These are phyloP conservation scores for Phyllotreta cruciferae DNA, from an alignment of 2,888 invertebrate genomes.

Conservation along the genomic window DNA sequence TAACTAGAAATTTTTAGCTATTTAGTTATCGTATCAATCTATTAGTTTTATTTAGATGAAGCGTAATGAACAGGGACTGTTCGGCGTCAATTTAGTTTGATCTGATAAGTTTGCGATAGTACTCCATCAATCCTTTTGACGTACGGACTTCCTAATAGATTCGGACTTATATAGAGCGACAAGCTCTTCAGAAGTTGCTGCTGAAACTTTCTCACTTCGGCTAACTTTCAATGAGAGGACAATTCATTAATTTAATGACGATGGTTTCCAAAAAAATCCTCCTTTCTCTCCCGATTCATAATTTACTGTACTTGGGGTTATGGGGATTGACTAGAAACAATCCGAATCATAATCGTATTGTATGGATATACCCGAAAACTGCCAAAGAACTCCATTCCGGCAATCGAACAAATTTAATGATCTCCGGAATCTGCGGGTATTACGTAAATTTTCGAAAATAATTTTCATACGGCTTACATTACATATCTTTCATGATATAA, in stretches of 20 bases:
- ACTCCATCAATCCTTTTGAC: slow-evolving; percentile 47
- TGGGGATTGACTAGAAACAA: too few species aligned
- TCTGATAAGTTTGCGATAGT: slow-evolving; percentile 31
- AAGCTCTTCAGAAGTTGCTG: slow-evolving; percentile 25
- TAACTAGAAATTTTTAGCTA: neutral
- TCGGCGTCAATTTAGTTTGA: slow-evolving; percentile 28
- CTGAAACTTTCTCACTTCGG: slow-evolving; percentile 23
- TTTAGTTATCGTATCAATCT: slow-evolving; percentile 12
- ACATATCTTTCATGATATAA: too few species aligned
- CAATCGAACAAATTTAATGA: too few species aligned
- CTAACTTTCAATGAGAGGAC: slow-evolving; percentile 29
- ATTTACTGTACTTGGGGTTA: too few species aligned
- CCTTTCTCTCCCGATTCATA: too few species aligned
- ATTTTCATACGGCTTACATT: too few species aligned
- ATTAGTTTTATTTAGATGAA: slow-evolving; percentile 24
- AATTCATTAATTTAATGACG: slow-evolving; percentile 42
- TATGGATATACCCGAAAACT: too few species aligned
- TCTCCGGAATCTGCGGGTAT: too few species aligned
- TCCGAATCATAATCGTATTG: too few species aligned
- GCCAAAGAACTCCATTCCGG: too few species aligned
- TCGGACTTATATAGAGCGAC: slow-evolving; percentile 47
- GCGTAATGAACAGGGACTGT: slow-evolving; percentile 27
- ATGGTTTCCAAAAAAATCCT: slow-evolving; percentile 27
- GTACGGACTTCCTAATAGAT: slow-evolving; percentile 50
- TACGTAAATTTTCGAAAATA: too few species aligned